phyloP scores from a whole-genome alignment of 2,797 vertebrate genomes.

The Margarornis squamiger region DNA sequence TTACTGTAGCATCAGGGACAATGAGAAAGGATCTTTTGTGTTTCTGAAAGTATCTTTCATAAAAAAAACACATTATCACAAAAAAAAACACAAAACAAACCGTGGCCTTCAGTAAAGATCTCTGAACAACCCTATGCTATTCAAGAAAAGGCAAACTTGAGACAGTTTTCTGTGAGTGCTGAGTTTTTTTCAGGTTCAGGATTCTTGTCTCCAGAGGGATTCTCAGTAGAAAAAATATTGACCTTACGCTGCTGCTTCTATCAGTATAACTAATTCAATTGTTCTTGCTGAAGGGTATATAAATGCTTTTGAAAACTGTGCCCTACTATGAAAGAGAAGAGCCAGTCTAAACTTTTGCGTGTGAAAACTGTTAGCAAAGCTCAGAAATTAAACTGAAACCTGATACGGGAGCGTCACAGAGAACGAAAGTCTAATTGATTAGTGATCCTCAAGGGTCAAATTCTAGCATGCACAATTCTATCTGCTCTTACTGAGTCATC shows the following conservation, averaged over 20 bases:
- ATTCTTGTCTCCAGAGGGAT: not conserved
- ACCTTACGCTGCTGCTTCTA: not conserved
- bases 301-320: not conserved
- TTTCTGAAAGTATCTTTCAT: not conserved
- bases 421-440: not conserved
- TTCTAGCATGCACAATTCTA: not conserved
- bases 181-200: not conserved
- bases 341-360: not conserved
- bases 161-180: not conserved
- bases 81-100: not conserved
- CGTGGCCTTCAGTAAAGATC: not conserved
- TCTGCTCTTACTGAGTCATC: not conserved
- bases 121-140: not conserved
- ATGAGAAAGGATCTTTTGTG: not conserved
- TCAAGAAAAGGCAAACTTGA: not conserved
- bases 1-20: not conserved
- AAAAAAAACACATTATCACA: not conserved
- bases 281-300: not conserved
- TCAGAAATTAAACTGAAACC: not conserved
- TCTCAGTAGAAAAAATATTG: not conserved
- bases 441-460: not conserved
- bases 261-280: not conserved
- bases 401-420: not conserved
- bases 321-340: not conserved
- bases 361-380: not conserved